Evolutionary conservation across 2,113 vertebrate species (phyloP), one percentile per base, ranked within the genome.

Genomic region (Tautogolabrus adspersus): DNA sequence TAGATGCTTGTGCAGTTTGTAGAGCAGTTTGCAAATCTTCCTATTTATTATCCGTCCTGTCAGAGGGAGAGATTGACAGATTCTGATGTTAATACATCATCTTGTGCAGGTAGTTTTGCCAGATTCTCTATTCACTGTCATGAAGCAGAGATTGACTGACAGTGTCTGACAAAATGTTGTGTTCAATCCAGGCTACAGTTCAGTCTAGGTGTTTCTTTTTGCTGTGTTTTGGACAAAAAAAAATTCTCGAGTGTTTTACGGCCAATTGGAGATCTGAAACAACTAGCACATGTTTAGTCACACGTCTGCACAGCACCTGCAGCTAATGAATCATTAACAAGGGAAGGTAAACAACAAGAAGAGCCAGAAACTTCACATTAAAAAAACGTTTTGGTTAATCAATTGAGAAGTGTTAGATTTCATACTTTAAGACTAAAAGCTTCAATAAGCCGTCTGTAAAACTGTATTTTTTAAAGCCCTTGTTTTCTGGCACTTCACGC

Each of bases 111-210:
- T 66, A 62, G 63, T 57, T 67, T 54, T 23, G 21, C 52, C 38
- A 18, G 23, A 68, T 57, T 2, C 0, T 46, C 66, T 66, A 47
- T 82, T 65, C 34, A 1, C 52, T 59, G 34, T 77, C 59, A 54
- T 57, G 16, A 49, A 49, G 16, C 51, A 46, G 73, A 69, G 56
- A 37, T 46, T 83, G 84, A 78, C 44, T 85, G 88, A 85, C 72
- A 72, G 66, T 66, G 2, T 60, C 47, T 71, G 65, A 75, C 58
- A 75, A 18, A 42, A 40, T 68, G 9, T 75, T 84, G 66, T 62
- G 52, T 51, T n/a, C 0, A 10, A 10, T 78, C 75, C 81, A 79
- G 62, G 61, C 44, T 49, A 42, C 15, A 2, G n/a, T 63, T 61
- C n/a, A 7, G 23, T 66, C 40, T 66, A 3, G 56, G 68, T 67